A percentile compares a stretch with the other conserved stretches of the same genome.
Conservation (phyloP, 2,797 vertebrate species). For the Spheniscus humboldti region DNA sequence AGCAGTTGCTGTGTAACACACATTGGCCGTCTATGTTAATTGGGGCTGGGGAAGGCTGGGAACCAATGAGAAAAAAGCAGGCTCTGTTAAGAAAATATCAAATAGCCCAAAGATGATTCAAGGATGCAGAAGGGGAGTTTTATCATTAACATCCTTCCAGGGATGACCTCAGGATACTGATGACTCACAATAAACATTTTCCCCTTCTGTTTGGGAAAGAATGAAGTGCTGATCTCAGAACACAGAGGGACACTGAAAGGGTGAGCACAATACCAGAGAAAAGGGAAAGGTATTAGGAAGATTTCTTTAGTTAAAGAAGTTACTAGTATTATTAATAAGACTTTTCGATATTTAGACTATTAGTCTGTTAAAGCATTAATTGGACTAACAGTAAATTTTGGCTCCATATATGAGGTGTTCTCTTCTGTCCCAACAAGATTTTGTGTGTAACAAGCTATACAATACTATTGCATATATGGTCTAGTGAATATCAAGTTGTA, state of each 20-base stretch:
- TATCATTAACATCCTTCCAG: neutral
- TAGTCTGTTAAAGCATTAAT: neutral
- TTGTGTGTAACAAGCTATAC: neutral
- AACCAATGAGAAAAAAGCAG: neutral
- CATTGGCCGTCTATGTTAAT: rapidly evolving
- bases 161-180: neutral
- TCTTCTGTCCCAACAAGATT: neutral
- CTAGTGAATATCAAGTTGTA: neutral
- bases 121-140: neutral
- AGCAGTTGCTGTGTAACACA: neutral
- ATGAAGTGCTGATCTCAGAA: neutral
- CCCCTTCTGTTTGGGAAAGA: neutral
- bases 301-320: neutral
- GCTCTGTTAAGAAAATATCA: neutral
- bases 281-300: neutral
- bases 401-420: neutral
- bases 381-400: neutral
- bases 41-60: neutral
- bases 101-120: neutral
- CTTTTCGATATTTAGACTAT: neutral
- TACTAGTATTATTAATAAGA: neutral
- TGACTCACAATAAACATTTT: neutral
- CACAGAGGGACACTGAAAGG: neutral
- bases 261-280: neutral
- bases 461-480: neutral